These are phyloP conservation scores for Stenolophus ochropezus DNA, from an alignment of 2,888 invertebrate species.

Conservation along the genomic window DNA sequence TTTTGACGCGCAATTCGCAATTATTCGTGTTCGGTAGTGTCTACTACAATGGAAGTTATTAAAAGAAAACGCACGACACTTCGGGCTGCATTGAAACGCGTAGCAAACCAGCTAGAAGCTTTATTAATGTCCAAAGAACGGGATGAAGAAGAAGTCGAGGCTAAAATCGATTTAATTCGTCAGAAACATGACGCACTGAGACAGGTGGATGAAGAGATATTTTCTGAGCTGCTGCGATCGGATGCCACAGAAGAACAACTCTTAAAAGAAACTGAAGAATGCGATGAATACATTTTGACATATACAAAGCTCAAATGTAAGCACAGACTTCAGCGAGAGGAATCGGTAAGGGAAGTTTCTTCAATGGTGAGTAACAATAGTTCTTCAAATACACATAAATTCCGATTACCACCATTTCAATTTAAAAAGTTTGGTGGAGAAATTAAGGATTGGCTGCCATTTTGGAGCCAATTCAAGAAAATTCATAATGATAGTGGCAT, in stretches of 20 bases:
- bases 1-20: slow-evolving; percentile 8
- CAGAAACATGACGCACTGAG: slow-evolving; percentile 41
- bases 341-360: slow-evolving; percentile 37
- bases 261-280: slow-evolving; percentile 46
- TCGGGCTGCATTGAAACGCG: slow-evolving; percentile 40
- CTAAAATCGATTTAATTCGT: slow-evolving; percentile 12
- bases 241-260: not conserved
- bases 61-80: slow-evolving; percentile 59
- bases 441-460: slow-evolving; percentile 63
- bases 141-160: not conserved
- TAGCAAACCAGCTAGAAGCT: slow-evolving; percentile 53
- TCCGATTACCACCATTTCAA: slow-evolving; percentile 62
- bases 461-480: slow-evolving; percentile 65
- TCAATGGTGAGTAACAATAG: not conserved
- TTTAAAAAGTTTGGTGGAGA: slow-evolving; percentile 63
- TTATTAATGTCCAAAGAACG: not conserved
- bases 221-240: slow-evolving; percentile 1
- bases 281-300: slow-evolving; percentile 33
- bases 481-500: slow-evolving; percentile 62
- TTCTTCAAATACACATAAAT: slow-evolving; percentile 56
- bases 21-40: not conserved
- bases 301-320: not conserved
- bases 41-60: slow-evolving; percentile 50
- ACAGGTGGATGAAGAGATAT: not conserved
- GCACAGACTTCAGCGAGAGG: slow-evolving; percentile 3